Base-by-base conservation (phyloP, 2,113 vertebrate species). In the Galbula dea region DNA sequence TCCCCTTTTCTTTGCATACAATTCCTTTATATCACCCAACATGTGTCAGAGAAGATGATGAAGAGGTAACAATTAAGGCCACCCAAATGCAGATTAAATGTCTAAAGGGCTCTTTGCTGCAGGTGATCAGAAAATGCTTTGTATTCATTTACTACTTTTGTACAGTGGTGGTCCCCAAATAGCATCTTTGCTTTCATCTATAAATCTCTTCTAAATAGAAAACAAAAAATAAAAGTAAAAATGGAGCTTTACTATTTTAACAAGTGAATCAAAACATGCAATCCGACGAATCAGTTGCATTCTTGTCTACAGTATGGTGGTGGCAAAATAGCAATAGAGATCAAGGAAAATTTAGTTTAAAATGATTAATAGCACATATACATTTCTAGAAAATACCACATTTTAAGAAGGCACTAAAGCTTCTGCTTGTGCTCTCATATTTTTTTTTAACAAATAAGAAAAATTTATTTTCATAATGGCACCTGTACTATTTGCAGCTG, bases 341-440 rank as follows among this genome's bases (percentile, higher is more conserved):
- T 91, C 69, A 91, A 54, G 2, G 37, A 95, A 73, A 67, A 79
- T 73, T 76, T 66, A 96, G 83, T 12, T 80, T 39, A 95, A 89
- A 93, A 86, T 94, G 71, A 91, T 39, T 91, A 94, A 91, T 22
- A 97, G 85, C 94, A 96, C 95, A 88, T 81, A 95, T 11, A 97
- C 54, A 92, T 96, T 93, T 97, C 94, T 95, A 95, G 65, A 97
- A 97, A 98, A 97, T 93, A 97, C 76, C 97, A 95, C 95, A 92
- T 92, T 95, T 96, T 93, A 94, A 98, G 90, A 98, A 98, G 98
- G 98, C 98, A 98, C 98, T 98, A 96, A 97, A 98, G 97, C 97
- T 96, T 97, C 90, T 97, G 97, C 97, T 98, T 98, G 98, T 98
- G 98, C 97, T 98, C 97, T 94, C 63, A 48, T 88, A 83, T 88